phyloP scores from a whole-genome alignment of 2,113 vertebrate genomes.

The Rousettus leschenaultii region DNA sequence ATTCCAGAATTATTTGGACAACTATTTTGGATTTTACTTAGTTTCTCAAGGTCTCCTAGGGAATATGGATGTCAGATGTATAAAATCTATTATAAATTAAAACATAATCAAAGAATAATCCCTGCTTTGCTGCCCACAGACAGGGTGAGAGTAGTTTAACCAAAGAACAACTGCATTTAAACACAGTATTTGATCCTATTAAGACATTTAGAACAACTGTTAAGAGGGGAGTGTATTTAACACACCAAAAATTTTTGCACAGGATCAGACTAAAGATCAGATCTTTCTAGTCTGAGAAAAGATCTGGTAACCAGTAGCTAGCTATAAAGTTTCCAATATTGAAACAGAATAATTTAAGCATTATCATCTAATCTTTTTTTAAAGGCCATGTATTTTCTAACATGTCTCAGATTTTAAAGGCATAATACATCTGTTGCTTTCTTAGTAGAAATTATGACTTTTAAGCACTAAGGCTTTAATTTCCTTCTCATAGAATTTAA shows the following conservation, averaged over 20 bases:
- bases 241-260: not conserved
- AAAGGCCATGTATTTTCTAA: not conserved
- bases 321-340: not conserved
- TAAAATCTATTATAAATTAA: not conserved
- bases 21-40: not conserved
- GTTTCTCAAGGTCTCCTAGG: not conserved
- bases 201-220: not conserved
- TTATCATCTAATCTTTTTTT: not conserved
- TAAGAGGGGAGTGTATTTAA: not conserved
- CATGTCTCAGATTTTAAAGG: not conserved
- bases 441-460: not conserved
- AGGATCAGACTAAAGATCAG: not conserved
- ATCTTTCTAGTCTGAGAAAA: not conserved
- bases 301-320: not conserved
- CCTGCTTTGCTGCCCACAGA: not conserved
- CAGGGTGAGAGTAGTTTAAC: not conserved
- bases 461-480: constrained; percentile 12
- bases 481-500: constrained; percentile 37
- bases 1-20: not conserved
- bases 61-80: not conserved
- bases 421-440: not conserved
- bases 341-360: not conserved
- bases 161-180: not conserved
- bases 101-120: not conserved
- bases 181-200: not conserved